phyloP scores from a whole-genome alignment of 2,888 invertebrate genomes.

The Drosophila cognata region DNA sequence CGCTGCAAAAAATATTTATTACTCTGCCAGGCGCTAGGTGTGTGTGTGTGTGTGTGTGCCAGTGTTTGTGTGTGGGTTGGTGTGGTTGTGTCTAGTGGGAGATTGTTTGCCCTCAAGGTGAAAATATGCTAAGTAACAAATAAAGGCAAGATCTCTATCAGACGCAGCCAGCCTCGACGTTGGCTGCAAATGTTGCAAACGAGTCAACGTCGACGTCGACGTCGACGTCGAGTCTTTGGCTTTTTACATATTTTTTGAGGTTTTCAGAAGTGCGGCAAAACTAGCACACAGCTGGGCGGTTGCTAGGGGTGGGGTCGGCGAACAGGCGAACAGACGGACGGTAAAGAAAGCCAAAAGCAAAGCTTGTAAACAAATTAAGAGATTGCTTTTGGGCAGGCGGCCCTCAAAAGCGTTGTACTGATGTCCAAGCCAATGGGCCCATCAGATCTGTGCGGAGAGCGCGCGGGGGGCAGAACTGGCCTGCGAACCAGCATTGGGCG shows the following conservation, averaged over 20 bases:
- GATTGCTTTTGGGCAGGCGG: conserved; percentile 76
- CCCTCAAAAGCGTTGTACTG: conserved; percentile 70
- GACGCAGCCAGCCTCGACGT: conserved; percentile 26
- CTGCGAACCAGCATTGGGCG: conserved; percentile 63
- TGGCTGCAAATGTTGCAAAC: conserved; percentile 61
- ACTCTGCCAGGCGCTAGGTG: conserved; percentile 52
- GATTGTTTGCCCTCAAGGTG: conserved; percentile 78
- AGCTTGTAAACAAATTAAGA: conserved; percentile 78
- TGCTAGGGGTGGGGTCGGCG: neutral
- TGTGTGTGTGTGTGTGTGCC: conserved; percentile 5
- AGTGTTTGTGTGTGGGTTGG: conserved; percentile 14
- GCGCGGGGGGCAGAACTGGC: neutral
- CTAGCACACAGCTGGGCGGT: conserved; percentile 44
- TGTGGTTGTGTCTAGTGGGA: conserved; percentile 68
- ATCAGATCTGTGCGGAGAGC: conserved; percentile 9
- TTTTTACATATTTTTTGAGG: conserved; percentile 77
- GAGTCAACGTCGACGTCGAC: conserved; percentile 55
- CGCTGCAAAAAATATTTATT: conserved; percentile 74
- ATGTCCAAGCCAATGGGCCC: conserved; percentile 73
- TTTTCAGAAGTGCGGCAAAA: conserved; percentile 68
- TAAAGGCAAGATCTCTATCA: conserved; percentile 79
- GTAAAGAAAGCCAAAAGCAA: conserved; percentile 73
- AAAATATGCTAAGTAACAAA: conserved; percentile 82
- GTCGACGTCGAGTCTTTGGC: conserved; percentile 62
- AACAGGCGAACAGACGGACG: conserved; percentile 22